Evolutionary conservation across 2,888 invertebrate genomes (phyloP).

Genomic region (Dryococelus australis): DNA sequence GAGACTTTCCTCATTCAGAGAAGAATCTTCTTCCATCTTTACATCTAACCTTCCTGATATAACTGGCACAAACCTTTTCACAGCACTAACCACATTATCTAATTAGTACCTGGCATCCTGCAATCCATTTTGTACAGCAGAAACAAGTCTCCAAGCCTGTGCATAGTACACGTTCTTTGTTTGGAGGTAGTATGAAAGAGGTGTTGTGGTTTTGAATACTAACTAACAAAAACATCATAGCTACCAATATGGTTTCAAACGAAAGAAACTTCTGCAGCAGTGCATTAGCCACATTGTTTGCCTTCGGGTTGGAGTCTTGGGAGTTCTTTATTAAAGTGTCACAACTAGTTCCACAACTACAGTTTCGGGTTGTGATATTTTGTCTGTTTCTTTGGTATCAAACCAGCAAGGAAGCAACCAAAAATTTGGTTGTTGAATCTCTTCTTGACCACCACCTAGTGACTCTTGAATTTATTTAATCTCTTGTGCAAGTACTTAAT

Average conservation of each 20-base stretch:
- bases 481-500: no score
- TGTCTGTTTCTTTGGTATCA: neutral
- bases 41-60: neutral
- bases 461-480: no score
- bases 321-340: neutral
- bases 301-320: neutral
- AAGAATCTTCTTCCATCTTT: neutral
- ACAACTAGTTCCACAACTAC: neutral
- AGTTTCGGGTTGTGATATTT: neutral
- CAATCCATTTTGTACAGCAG: neutral
- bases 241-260: neutral
- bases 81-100: neutral
- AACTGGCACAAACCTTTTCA: neutral
- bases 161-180: no score
- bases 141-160: no score
- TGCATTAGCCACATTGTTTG: neutral
- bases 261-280: slow-evolving; percentile 3
- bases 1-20: neutral
- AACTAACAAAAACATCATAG: slow-evolving; percentile 17
- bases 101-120: neutral
- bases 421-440: neutral
- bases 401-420: neutral
- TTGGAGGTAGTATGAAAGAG: neutral
- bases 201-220: slow-evolving; percentile 13
- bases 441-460: slow-evolving; percentile 12